Percentiles rank a stretch among this genome's conserved stretches.
Evolutionary conservation across 2,113 vertebrate genomes (phyloP).

Genomic region (Dunckerocampus dactyliophorus): DNA sequence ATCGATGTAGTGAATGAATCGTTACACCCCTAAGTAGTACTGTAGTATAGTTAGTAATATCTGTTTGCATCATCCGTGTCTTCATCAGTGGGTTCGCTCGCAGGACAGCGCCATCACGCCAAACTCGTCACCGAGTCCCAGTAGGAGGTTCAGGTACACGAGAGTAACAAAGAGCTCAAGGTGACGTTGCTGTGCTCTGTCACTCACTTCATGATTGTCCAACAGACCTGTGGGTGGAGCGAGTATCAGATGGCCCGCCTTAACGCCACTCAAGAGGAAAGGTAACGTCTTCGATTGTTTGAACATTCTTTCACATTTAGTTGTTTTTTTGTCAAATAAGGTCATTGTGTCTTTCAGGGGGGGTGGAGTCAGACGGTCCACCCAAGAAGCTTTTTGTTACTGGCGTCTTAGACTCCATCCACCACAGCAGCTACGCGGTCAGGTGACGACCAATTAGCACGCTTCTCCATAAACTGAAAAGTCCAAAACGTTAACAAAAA

Average conservation of each 20-base stretch:
- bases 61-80: not conserved
- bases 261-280: slow-evolving; percentile 75
- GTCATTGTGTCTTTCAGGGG: slow-evolving; percentile 54
- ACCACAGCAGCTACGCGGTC: slow-evolving; percentile 47
- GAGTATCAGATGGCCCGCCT: slow-evolving; percentile 61
- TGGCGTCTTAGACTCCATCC: slow-evolving; percentile 70
- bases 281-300: slow-evolving; percentile 40
- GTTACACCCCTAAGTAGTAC: too few relatives aligned
- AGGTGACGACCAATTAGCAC: slow-evolving; percentile 51
- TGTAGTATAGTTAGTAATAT: not conserved
- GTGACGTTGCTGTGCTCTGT: not conserved
- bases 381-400: slow-evolving; percentile 81
- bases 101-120: slow-evolving; percentile 74
- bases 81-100: slow-evolving; percentile 62
- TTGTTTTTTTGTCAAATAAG: not conserved
- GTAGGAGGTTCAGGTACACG: slow-evolving; percentile 67
- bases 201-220: not conserved
- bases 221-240: slow-evolving; percentile 63
- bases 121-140: slow-evolving; percentile 76
- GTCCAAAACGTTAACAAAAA: too few relatives aligned
- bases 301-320: too few relatives aligned
- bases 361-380: slow-evolving; percentile 75
- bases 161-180: not conserved
- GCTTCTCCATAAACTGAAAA: not conserved
- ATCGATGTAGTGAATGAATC: too few relatives aligned